These are phyloP conservation scores for Onychostruthus taczanowskii DNA, from an alignment of 2,113 vertebrate genomes.

Conservation along the genomic window DNA sequence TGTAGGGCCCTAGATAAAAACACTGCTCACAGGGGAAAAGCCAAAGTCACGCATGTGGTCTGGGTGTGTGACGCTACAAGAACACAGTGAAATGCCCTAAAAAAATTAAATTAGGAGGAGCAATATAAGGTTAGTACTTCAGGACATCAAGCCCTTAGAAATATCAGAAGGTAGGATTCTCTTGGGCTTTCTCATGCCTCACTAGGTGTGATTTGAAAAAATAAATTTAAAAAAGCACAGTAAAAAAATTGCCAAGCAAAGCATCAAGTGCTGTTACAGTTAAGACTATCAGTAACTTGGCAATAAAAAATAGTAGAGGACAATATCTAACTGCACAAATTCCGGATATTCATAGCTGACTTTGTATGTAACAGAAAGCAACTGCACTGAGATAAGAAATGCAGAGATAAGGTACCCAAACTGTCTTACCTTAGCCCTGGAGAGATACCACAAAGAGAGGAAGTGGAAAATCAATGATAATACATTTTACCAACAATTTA, in stretches of 20 bases:
- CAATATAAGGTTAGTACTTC: neutral
- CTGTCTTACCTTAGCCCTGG: neutral
- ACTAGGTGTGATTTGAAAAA: neutral
- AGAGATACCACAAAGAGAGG: neutral
- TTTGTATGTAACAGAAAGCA: neutral
- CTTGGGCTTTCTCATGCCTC: neutral
- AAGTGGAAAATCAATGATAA: neutral
- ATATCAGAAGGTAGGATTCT: neutral
- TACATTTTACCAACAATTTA: constrained; percentile 4
- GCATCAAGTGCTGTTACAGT: neutral
- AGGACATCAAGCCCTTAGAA: neutral
- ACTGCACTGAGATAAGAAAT: neutral
- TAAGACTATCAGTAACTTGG: neutral
- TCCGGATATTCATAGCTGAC: neutral
- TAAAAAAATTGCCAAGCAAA: neutral
- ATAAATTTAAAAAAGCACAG: neutral
- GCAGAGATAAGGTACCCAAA: neutral
- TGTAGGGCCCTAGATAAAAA: neutral
- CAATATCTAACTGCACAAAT: neutral
- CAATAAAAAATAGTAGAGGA: neutral
- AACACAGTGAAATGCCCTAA: neutral
- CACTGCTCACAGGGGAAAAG: neutral
- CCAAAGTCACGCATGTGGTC: neutral
- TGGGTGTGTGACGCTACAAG: neutral
- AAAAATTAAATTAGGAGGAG: neutral